Conservation (phyloP, 2,113 vertebrate genomes). For the Eulemur rufifrons region DNA sequence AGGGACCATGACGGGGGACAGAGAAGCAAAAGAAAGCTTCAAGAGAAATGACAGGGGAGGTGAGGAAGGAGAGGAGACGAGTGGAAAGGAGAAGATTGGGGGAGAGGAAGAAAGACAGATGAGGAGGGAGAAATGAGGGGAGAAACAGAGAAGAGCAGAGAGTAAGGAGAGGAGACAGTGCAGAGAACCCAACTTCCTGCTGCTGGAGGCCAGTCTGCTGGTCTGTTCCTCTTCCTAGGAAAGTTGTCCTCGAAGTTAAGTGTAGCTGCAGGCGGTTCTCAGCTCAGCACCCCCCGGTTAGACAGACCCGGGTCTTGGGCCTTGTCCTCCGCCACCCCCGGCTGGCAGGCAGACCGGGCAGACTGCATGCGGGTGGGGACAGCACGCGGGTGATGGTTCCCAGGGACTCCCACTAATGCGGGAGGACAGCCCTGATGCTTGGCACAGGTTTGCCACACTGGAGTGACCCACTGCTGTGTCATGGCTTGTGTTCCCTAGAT, state of each 20-base stretch:
- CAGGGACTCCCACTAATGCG: rapidly evolving
- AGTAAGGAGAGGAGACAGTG: not conserved
- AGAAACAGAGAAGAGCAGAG: not conserved
- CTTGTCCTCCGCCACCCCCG: too few relatives aligned
- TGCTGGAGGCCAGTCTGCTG: rapidly evolving
- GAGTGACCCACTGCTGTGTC: rapidly evolving
- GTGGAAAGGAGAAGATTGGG: not conserved
- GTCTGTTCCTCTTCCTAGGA: not conserved
- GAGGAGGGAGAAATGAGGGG: not conserved
- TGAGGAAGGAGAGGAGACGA: too few relatives aligned
- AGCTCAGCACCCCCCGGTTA: not conserved
- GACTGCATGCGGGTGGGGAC: not conserved
- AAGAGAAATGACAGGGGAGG: not conserved
- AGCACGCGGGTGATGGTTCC: rapidly evolving
- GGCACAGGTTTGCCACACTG: rapidly evolving
- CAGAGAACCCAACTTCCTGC: not conserved
- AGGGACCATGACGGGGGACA: not conserved
- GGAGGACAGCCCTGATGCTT: not conserved
- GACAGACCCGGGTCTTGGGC: not conserved
- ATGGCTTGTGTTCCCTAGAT: too few relatives aligned
- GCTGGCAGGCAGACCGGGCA: not conserved
- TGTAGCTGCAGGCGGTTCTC: not conserved
- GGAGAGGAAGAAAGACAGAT: not conserved
- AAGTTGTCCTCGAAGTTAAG: rapidly evolving
- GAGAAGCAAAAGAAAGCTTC: not conserved